phyloP scores from a whole-genome alignment of 2,888 invertebrate species.

The Ferdinandea cuprea region DNA sequence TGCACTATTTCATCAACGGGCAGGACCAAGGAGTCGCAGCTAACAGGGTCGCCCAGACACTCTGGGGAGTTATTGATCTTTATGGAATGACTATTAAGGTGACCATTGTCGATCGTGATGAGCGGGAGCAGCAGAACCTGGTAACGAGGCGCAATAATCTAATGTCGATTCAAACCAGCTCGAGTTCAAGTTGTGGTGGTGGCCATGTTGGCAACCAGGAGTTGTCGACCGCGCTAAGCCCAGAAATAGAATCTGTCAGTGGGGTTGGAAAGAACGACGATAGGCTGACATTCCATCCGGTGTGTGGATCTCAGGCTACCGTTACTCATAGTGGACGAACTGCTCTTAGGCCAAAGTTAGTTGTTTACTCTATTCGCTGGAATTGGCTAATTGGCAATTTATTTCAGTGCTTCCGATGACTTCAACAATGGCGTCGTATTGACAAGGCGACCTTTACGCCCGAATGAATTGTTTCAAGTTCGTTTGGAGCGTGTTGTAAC shows the following conservation, averaged over 20 bases:
- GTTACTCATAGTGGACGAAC: slow-evolving; percentile 95
- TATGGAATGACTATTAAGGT: slow-evolving; percentile 97
- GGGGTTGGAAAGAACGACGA: slow-evolving; percentile 84
- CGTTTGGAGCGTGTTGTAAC: slow-evolving; percentile 94
- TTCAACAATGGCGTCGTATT: slow-evolving; percentile 97
- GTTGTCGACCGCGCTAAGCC: slow-evolving; percentile 81
- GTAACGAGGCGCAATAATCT: slow-evolving; percentile 87
- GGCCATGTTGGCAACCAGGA: slow-evolving; percentile 76
- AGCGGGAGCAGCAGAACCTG: slow-evolving; percentile 90
- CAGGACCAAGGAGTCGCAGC: slow-evolving; percentile 96
- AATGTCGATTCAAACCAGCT: slow-evolving; percentile 77
- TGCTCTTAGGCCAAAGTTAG: slow-evolving; percentile 94
- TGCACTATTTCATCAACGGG: slow-evolving; percentile 97
- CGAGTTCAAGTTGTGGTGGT: slow-evolving; percentile 74
- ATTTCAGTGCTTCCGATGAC: slow-evolving; percentile 91
- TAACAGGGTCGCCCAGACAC: slow-evolving; percentile 89
- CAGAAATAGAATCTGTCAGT: slow-evolving; percentile 81
- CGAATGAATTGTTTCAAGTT: slow-evolving; percentile 96
- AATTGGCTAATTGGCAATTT: slow-evolving; percentile 14
- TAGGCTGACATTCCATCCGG: slow-evolving; percentile 93
- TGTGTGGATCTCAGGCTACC: slow-evolving; percentile 96
- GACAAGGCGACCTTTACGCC: slow-evolving; percentile 91
- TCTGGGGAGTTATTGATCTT: slow-evolving; percentile 97
- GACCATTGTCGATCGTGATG: slow-evolving; percentile 93
- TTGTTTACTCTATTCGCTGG: not conserved